Evolutionary conservation across 1,140 invertebrate species (phyloP).

Genomic region (Sitobion miscanthi): DNA sequence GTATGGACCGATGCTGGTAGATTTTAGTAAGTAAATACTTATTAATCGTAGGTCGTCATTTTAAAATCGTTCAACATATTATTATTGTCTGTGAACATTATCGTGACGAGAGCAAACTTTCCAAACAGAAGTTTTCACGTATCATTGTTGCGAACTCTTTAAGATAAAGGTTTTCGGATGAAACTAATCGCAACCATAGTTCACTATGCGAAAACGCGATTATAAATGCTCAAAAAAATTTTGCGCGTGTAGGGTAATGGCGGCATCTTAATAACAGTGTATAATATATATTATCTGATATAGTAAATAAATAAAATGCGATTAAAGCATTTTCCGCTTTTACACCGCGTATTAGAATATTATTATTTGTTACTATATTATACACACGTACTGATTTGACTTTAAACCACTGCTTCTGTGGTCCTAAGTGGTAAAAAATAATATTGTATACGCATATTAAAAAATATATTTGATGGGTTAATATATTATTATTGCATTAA

Average conservation of each 20-base stretch:
- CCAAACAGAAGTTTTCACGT: background rate
- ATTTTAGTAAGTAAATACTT: background rate
- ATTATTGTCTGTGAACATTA: background rate
- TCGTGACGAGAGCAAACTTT: background rate
- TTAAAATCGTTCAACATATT: background rate
- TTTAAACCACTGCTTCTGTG: background rate
- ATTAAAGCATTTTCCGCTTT: background rate
- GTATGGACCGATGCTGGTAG: background rate
- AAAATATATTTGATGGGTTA: background rate
- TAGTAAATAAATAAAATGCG: background rate
- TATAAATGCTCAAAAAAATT: background rate
- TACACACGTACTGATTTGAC: background rate
- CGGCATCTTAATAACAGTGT: background rate
- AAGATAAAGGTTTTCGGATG: background rate
- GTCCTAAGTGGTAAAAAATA: background rate
- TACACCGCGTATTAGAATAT: background rate
- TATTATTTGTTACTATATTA: background rate
- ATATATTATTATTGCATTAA: no score
- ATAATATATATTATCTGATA: background rate
- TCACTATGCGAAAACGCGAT: no score
- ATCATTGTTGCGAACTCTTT: background rate
- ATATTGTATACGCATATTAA: background rate
- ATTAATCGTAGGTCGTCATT: background rate
- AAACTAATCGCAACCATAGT: background rate
- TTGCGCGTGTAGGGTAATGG: background rate